A percentile compares a stretch with the other conserved stretches of the same genome.
Conservation (phyloP, 2,113 vertebrate genomes). For the Leucoraja erinaceus region DNA sequence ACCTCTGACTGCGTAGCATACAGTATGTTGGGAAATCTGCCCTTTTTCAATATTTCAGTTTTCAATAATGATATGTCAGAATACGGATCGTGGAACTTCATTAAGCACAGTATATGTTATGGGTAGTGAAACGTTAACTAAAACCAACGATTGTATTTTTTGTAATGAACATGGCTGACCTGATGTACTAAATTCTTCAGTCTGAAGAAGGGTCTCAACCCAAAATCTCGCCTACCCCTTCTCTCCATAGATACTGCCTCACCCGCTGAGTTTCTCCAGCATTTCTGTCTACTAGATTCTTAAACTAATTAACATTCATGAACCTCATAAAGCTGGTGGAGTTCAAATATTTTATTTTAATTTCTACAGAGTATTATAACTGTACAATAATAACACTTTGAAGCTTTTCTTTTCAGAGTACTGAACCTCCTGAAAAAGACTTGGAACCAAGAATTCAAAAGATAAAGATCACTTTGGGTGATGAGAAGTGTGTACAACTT, state of each 20-base stretch:
- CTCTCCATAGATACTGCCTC: too few species aligned
- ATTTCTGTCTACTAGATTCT: background rate
- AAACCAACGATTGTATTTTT: background rate
- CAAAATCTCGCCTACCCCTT: too few species aligned
- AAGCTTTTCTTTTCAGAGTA: background rate
- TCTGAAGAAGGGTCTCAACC: too few species aligned
- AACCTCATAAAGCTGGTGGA: background rate
- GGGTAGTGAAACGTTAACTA: background rate
- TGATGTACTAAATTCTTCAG: background rate
- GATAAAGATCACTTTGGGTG: slow-evolving; percentile 34
- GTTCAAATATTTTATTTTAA: background rate
- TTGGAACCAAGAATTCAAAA: slow-evolving; percentile 31
- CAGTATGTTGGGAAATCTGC: background rate
- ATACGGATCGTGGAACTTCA: background rate
- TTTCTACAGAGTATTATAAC: background rate
- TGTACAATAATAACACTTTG: background rate
- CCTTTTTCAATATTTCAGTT: background rate
- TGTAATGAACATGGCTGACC: background rate
- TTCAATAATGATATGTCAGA: background rate
- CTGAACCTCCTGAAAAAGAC: background rate
- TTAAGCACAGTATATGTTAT: background rate
- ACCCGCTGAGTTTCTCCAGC: too few species aligned
- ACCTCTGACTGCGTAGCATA: background rate
- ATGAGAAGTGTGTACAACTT: slow-evolving; percentile 6
- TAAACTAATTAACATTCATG: background rate